phyloP scores from a whole-genome alignment of 1,140 invertebrate species.

The Ooceraea biroi region DNA sequence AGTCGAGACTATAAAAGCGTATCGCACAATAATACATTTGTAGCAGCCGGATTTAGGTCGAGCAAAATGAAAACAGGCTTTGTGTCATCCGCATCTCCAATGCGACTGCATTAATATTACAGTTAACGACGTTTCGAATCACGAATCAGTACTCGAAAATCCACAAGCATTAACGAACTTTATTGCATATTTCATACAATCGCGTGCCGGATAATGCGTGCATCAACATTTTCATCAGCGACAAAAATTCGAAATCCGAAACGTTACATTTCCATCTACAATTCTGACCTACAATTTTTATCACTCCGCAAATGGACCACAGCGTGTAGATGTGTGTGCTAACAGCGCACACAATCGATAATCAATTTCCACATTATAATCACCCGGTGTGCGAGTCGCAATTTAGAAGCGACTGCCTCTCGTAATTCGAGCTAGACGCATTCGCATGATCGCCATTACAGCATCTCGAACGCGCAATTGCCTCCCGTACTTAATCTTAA shows the following conservation, averaged over 20 bases:
- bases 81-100: neutral
- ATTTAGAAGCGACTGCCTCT: neutral
- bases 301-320: neutral
- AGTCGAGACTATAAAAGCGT: neutral
- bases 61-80: constrained; percentile 20
- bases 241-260: too few species aligned
- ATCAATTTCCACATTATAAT: neutral
- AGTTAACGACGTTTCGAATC: neutral
- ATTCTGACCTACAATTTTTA: neutral
- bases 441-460: constrained; percentile 33
- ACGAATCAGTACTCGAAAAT: neutral
- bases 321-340: too few species aligned
- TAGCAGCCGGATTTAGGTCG: neutral
- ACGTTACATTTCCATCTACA: too few species aligned
- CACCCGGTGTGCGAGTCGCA: neutral
- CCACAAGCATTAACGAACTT: neutral
- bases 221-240: too few species aligned
- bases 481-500: constrained; percentile 55
- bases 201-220: too few species aligned
- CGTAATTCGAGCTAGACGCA: constrained; percentile 6
- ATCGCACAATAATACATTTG: neutral
- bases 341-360: neutral
- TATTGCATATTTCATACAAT: neutral
- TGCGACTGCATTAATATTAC: constrained; percentile 6
- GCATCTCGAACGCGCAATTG: constrained; percentile 20